phyloP scores from a whole-genome alignment of 2,888 invertebrate genomes.

The Meghimatium bilineatum region DNA sequence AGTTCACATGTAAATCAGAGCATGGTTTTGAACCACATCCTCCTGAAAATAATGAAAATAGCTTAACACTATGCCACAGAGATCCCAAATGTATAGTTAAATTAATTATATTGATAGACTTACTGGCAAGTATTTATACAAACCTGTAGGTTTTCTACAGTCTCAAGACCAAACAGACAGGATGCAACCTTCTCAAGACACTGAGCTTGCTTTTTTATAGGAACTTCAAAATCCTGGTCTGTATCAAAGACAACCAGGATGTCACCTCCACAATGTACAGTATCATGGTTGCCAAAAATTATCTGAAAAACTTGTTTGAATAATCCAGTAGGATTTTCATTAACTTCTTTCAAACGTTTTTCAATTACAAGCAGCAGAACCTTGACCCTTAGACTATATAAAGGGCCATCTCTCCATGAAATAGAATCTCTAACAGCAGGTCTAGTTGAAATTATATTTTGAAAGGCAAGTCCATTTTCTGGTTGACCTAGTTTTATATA shows the following conservation, averaged over 20 bases:
- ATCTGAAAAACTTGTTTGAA: conserved; percentile 18
- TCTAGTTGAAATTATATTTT: not conserved
- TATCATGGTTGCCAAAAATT: not conserved
- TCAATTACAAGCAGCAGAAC: not conserved
- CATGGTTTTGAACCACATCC: too few relatives aligned
- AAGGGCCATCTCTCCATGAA: not conserved
- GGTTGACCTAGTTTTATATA: not conserved
- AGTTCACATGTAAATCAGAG: too few relatives aligned
- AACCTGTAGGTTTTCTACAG: conserved; percentile 6
- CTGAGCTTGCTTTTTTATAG: too few relatives aligned
- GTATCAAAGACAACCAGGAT: conserved; percentile 1
- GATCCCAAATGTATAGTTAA: too few relatives aligned
- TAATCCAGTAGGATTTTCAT: not conserved
- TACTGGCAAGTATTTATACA: not conserved
- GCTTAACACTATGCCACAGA: too few relatives aligned
- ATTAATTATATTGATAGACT: too few relatives aligned
- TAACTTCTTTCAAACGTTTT: not conserved
- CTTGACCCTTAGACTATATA: not conserved
- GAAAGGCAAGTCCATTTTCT: not conserved
- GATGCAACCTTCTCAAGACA: not conserved
- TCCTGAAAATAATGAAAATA: too few relatives aligned
- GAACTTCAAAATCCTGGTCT: not conserved
- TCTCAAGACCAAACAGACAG: conserved; percentile 3
- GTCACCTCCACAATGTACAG: not conserved
- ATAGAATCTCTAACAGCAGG: not conserved